Evolutionary conservation across 2,888 invertebrate genomes (phyloP), one percentile per base, ranked within the genome.

Genomic region (Agonopterix subpropinquella): DNA sequence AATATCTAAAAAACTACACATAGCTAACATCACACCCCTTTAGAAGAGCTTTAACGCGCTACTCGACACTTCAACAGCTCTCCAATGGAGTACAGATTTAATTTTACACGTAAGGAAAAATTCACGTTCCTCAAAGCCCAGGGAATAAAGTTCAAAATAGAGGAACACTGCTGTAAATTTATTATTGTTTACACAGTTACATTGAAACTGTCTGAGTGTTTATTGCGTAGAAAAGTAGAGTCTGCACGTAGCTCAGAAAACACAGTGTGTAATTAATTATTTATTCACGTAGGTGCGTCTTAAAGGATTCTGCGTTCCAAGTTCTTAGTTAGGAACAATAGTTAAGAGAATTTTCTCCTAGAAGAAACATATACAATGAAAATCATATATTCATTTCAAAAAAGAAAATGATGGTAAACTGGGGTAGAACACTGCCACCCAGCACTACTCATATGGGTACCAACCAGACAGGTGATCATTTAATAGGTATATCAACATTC

Each of bases 161-260:
- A 36, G 36, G 28, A 15, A 13, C 15, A 28, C 8, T n/a, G 42
- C 11, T 8, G 13, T 42, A 42, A 7, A 42, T 13, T 13, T 8
- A 42, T 11, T 11, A 42, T 11, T 42, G 10, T n/a, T 39, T 39
- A 39, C 37, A 37, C 49, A 53, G 55, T 51, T 48, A 51, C 50
- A 54, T 57, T 49, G 54, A 73, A 72, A 65, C 61, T 48, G 73
- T 71, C 67, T 73, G 67, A 71, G 71, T 64, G 57, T 60, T 58
- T 45, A 11, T 28, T 28, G 28, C 28, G 28, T 28, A 28, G 28
- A 28, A 28, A 28, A 28, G 28, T 28, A 28, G 28, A 28, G 28
- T 28, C 28, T 28, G 35, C 45, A 47, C 47, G 49, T 28, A 49
- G 54, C 49, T 53, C 52, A 41, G 52, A 53, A 50, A 47, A 51